A percentile compares a stretch with the other conserved stretches of the same genome.
Evolutionary conservation across 2,888 invertebrate genomes (phyloP).

Genomic region (Trichogramma dendrolimi): DNA sequence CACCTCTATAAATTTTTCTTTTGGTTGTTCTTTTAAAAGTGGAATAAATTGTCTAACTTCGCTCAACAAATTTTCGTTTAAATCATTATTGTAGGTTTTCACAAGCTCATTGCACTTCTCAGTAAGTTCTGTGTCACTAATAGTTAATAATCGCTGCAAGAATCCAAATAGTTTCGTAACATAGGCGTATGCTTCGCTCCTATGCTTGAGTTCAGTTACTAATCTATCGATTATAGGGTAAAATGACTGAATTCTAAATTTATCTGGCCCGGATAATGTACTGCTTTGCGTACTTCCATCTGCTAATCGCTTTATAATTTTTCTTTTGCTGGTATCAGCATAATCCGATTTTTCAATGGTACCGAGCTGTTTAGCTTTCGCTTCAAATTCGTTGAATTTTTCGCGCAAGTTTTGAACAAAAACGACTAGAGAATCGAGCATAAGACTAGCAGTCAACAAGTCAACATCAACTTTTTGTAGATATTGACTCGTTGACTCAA

Average conservation of each 20-base stretch:
- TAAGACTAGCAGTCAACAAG: neutral
- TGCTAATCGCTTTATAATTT: neutral
- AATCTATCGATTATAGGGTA: constrained; percentile 4
- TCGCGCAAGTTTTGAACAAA: constrained; percentile 5
- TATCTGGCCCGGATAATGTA: neutral
- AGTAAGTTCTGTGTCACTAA: no score
- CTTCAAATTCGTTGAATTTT: neutral
- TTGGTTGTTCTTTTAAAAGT: no score
- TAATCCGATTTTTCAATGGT: neutral
- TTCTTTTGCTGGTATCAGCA: neutral
- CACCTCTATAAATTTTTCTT: no score
- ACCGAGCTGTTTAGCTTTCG: neutral
- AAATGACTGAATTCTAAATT: constrained; percentile 5
- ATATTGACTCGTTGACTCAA: constrained; percentile 3
- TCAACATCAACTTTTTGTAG: constrained; percentile 10
- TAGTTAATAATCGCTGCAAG: neutral
- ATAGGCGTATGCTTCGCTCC: constrained; percentile 2
- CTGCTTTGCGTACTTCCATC: neutral
- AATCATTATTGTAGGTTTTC: no score
- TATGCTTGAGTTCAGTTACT: neutral
- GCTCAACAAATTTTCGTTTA: no score
- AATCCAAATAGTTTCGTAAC: constrained; percentile 3
- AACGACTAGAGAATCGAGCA: constrained; percentile 3
- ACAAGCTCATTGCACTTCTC: no score
- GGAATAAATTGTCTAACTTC: no score